Percentiles rank a stretch among this genome's conserved stretches.
phyloP scores from a whole-genome alignment of 1,140 invertebrate species.

The Meloidogyne chitwoodi region DNA sequence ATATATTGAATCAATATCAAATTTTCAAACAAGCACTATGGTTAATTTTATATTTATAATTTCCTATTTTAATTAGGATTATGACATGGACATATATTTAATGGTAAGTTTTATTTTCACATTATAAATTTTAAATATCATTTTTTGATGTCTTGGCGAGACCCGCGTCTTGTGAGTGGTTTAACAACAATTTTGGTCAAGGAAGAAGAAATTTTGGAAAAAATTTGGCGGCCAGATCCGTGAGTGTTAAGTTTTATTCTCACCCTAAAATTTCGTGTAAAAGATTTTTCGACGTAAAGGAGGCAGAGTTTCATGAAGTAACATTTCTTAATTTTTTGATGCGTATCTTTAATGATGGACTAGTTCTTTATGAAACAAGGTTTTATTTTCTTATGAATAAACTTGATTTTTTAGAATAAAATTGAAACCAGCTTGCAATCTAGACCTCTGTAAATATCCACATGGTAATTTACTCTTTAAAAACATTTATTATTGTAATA shows the following conservation, averaged over 20 bases:
- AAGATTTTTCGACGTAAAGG: constrained; percentile 71
- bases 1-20: constrained; percentile 59
- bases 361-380: constrained; percentile 66
- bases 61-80: constrained; percentile 37
- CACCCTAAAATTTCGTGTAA: constrained; percentile 57
- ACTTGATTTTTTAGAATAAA: constrained; percentile 41
- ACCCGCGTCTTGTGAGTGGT: constrained; percentile 54
- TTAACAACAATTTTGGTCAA: constrained; percentile 60
- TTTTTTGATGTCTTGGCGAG: constrained; percentile 55
- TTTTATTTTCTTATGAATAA: not conserved
- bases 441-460: constrained; percentile 59
- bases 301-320: constrained; percentile 69
- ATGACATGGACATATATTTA: constrained; percentile 58
- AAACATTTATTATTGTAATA: not conserved
- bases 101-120: not conserved
- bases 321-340: constrained; percentile 71
- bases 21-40: constrained; percentile 60
- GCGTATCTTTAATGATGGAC: constrained; percentile 67
- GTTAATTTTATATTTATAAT: constrained; percentile 21
- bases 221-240: constrained; percentile 46
- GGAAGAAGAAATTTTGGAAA: constrained; percentile 54
- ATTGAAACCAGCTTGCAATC: constrained; percentile 57
- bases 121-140: not conserved
- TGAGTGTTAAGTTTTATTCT: not conserved
- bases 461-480: constrained; percentile 21